A percentile compares a stretch with the other conserved stretches of the same genome.
phyloP scores from a whole-genome alignment of 2,113 vertebrate genomes.

The Gambusia holbrooki region DNA sequence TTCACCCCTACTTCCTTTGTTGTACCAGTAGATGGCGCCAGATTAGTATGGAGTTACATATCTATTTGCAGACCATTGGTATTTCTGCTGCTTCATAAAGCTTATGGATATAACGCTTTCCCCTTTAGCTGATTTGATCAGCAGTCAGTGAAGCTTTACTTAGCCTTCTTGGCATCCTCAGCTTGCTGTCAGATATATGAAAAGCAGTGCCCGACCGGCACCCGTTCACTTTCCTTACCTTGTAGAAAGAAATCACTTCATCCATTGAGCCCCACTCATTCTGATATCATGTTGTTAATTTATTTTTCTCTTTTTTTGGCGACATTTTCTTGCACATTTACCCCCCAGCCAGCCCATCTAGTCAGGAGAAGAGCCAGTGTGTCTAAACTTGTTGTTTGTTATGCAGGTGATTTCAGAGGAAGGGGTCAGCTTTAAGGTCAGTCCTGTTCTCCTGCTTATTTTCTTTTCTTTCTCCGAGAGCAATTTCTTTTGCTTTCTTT shows the following conservation, averaged over 20 bases:
- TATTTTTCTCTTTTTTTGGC: constrained; percentile 39
- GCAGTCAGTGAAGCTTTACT: not conserved
- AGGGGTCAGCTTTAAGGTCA: constrained; percentile 88
- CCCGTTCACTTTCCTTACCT: constrained; percentile 17
- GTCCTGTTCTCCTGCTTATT: constrained; percentile 71
- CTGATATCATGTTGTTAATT: constrained; percentile 49
- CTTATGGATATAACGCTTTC: not conserved
- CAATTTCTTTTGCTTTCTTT: constrained; percentile 21
- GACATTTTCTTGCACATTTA: constrained; percentile 39
- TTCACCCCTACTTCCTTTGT: constrained; percentile 3
- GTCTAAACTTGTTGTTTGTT: constrained; percentile 85
- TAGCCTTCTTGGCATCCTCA: not conserved
- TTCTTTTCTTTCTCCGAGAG: constrained; percentile 26
- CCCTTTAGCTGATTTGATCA: not conserved
- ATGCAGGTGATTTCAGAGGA: constrained; percentile 87
- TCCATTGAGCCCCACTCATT: constrained; percentile 47
- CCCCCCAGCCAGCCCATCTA: constrained; percentile 57
- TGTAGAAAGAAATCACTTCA: constrained; percentile 51
- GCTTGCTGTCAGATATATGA: not conserved
- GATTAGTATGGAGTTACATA: not conserved
- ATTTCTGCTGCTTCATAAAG: not conserved
- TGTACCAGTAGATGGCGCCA: constrained; percentile 60
- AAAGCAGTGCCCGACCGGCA: not conserved
- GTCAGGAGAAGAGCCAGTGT: constrained; percentile 62
- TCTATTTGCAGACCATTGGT: not conserved